Conservation (phyloP, 2,888 invertebrate species). For the Ectemnius continuus region DNA sequence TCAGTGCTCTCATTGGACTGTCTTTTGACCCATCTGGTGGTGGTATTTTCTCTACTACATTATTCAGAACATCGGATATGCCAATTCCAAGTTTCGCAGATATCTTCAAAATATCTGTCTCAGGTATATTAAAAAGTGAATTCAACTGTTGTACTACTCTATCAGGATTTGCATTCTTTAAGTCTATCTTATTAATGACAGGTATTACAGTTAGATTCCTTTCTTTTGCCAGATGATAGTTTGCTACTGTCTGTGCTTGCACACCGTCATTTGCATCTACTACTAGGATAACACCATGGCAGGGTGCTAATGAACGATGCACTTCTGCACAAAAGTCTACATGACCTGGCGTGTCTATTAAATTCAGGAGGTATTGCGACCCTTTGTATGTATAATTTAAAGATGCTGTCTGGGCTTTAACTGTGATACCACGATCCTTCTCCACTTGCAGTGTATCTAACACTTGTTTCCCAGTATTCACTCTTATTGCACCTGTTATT, state of each 20-base stretch:
- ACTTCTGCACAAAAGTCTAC: slow-evolving; percentile 99
- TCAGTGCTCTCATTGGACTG: slow-evolving; percentile 86
- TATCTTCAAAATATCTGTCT: slow-evolving; percentile 86
- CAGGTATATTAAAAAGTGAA: slow-evolving; percentile 89
- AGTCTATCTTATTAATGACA: slow-evolving; percentile 97
- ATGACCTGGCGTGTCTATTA: slow-evolving; percentile 99
- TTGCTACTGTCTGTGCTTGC: slow-evolving; percentile 98
- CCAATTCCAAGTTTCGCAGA: slow-evolving; percentile 96
- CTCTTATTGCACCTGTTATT: slow-evolving; percentile 89
- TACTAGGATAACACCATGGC: slow-evolving; percentile 95
- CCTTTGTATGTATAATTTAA: slow-evolving; percentile 86
- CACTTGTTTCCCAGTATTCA: slow-evolving; percentile 85
- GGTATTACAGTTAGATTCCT: slow-evolving; percentile 91
- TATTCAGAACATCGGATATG: slow-evolving; percentile 86
- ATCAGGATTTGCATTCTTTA: slow-evolving; percentile 93
- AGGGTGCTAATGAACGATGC: slow-evolving; percentile 92
- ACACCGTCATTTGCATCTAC: slow-evolving; percentile 98
- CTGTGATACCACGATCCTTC: slow-evolving; percentile 97
- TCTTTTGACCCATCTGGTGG: slow-evolving; percentile 83
- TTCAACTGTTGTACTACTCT: slow-evolving; percentile 88
- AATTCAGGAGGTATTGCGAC: slow-evolving; percentile 89
- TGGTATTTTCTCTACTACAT: slow-evolving; percentile 89
- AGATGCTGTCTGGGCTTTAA: slow-evolving; percentile 97
- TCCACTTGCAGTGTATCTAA: slow-evolving; percentile 92
- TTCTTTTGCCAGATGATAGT: slow-evolving; percentile 93